Evolutionary conservation across 2,797 vertebrate genomes (phyloP).

Genomic region (Fundulus diaphanus): DNA sequence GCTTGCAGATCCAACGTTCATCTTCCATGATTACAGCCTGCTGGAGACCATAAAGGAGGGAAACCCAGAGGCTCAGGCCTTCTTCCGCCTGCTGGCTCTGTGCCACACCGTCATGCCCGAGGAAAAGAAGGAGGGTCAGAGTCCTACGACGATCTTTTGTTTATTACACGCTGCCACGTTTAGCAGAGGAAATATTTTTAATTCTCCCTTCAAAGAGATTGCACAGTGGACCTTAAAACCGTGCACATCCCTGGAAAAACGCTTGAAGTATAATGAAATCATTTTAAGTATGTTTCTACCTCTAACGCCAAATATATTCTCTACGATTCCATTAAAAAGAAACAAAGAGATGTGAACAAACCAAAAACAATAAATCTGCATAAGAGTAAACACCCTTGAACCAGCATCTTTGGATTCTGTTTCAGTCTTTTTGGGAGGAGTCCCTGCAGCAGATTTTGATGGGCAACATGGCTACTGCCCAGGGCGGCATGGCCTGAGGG

Average conservation of each 20-base stretch:
- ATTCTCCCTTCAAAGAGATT: not conserved
- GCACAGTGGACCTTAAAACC: not conserved
- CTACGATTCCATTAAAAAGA: too few relatives aligned
- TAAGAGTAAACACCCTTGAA: too few relatives aligned
- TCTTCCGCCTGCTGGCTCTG: conserved; percentile 91
- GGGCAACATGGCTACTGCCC: not conserved
- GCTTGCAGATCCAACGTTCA: conserved; percentile 88
- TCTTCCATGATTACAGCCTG: conserved; percentile 88
- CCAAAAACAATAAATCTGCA: too few relatives aligned
- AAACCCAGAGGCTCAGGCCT: conserved; percentile 75
- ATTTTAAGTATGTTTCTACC: too few relatives aligned
- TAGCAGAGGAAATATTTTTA: too few relatives aligned
- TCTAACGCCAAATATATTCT: too few relatives aligned
- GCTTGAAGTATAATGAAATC: not conserved
- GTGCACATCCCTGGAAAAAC: not conserved
- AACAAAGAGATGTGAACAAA: too few relatives aligned
- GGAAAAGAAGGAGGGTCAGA: conserved; percentile 88
- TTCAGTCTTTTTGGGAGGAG: not conserved
- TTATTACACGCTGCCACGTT: not conserved
- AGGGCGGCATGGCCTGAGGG: not conserved
- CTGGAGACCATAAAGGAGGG: conserved; percentile 81
- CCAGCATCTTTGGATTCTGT: too few relatives aligned
- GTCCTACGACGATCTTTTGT: not conserved
- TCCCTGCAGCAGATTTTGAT: not conserved
- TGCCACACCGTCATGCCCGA: conserved; percentile 96